These are phyloP conservation scores for Anguilla obscura DNA, from an alignment of 2,797 vertebrate genomes.

Conservation along the genomic window DNA sequence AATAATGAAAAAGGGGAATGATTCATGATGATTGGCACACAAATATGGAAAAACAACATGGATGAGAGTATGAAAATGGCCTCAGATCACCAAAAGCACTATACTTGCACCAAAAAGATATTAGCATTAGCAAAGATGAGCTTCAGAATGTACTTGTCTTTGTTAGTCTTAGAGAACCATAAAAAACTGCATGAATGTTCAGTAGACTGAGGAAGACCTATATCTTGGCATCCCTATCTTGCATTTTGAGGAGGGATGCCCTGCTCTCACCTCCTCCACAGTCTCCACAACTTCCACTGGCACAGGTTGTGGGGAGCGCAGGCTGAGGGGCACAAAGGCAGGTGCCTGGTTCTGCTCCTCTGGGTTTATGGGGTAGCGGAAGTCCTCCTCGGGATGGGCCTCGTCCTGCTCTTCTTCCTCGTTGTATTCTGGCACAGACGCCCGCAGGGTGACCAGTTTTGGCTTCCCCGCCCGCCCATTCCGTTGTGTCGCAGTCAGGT, in stretches of 20 bases:
- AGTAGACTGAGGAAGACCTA: background rate
- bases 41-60: background rate
- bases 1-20: background rate
- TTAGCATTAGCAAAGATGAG: no score
- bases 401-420: conserved; percentile 68
- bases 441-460: conserved; percentile 81
- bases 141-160: background rate
- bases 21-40: background rate
- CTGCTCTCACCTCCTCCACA: conserved; percentile 83
- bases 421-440: conserved; percentile 72
- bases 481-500: conserved; percentile 55
- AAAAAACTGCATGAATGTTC: background rate
- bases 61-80: background rate
- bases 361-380: conserved; percentile 58
- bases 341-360: conserved; percentile 78
- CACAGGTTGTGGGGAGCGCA: conserved; percentile 76
- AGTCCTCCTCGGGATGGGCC: conserved; percentile 59
- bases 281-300: conserved; percentile 83
- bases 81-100: background rate
- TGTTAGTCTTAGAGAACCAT: background rate
- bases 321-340: conserved; percentile 81
- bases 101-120: background rate
- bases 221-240: background rate
- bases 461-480: conserved; percentile 67
- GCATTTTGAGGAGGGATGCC: background rate